phyloP scores from a whole-genome alignment of 1,140 invertebrate genomes.

The Plectrocnemia conspersa region DNA sequence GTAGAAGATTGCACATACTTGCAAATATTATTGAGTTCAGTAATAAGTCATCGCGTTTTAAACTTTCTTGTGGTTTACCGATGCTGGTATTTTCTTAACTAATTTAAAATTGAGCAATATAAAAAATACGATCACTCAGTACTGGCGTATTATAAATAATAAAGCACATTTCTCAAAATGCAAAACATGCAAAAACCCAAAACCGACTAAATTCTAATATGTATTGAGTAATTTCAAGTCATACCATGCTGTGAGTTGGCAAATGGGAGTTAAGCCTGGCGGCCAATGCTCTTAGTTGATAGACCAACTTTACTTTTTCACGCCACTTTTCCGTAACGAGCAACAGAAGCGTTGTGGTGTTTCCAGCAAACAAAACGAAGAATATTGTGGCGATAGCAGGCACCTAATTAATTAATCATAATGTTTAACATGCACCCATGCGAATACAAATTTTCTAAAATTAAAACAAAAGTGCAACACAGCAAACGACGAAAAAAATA shows the following conservation, averaged over 20 bases:
- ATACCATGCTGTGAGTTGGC: conserved; percentile 23
- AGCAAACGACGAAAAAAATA: conserved; percentile 15
- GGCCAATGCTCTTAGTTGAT: conserved; percentile 48
- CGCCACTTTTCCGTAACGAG: conserved; percentile 85
- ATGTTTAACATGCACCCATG: conserved; percentile 22
- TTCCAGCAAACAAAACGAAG: conserved; percentile 82
- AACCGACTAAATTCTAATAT: not conserved
- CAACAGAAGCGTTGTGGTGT: conserved; percentile 72
- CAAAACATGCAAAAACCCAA: not conserved
- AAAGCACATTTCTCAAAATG: not conserved
- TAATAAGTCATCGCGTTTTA: conserved; percentile 8
- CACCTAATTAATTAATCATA: conserved; percentile 41
- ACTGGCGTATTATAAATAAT: not conserved
- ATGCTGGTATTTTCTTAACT: not conserved
- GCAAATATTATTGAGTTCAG: conserved; percentile 3
- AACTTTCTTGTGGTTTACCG: not conserved
- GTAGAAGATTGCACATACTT: conserved; percentile 14
- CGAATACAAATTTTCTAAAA: not conserved
- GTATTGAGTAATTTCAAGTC: no score
- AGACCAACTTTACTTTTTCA: conserved; percentile 55
- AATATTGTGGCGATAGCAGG: conserved; percentile 76
- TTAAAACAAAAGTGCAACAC: not conserved
- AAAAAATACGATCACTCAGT: not conserved
- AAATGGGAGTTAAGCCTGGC: conserved; percentile 39
- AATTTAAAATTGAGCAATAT: not conserved